Evolutionary conservation across 2,888 invertebrate genomes (phyloP), one percentile per base, ranked within the genome.

Genomic region (Neocrepidodera transversa): DNA sequence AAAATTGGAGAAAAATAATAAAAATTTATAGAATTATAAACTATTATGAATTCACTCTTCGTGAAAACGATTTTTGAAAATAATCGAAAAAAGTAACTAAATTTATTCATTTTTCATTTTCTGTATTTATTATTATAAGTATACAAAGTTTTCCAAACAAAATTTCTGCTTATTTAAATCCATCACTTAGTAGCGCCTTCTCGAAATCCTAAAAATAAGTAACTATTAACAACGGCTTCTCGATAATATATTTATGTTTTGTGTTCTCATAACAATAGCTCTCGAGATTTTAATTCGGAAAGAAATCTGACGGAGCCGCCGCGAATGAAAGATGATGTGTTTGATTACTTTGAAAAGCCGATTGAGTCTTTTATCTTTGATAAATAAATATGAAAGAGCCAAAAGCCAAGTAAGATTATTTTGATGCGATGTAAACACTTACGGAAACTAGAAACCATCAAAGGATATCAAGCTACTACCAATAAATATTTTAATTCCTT

Each of bases 401-500:
- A 66, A 65, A 64, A 62, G 68, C 69, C 68, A 69, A 73, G 71
- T 70, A 65, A 58, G 73, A 71, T 73, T 74, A 74, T 74, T 74
- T 74, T 73, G 71, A 70, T 66, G 70, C 62, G 66, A 59, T 64
- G 70, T 74, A 74, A 74, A 74, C 74, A 74, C 74, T 74, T 71
- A 71, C 68, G 63, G 67, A 64, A 71, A 73, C 71, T 70, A 74
- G 72, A 71, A 70, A 72, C 67, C 72, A 73, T 74, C 74, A 74
- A 74, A 75, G 72, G 71, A 69, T n/a, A n/a, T 64, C 68, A 50
- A 14, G 61, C 70, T 73, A 73, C 72, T 72, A 71, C 72, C 74
- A 73, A 75, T 74, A 75, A 74, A 75, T 75, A 75, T 72, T 74
- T 75, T 74, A 74, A 74, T 74, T 75, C 71, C 75, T 75, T 74